Percentiles rank a stretch among this genome's conserved stretches.
Conservation (phyloP, 2,797 vertebrate species). For the Hemibagrus guttatus region DNA sequence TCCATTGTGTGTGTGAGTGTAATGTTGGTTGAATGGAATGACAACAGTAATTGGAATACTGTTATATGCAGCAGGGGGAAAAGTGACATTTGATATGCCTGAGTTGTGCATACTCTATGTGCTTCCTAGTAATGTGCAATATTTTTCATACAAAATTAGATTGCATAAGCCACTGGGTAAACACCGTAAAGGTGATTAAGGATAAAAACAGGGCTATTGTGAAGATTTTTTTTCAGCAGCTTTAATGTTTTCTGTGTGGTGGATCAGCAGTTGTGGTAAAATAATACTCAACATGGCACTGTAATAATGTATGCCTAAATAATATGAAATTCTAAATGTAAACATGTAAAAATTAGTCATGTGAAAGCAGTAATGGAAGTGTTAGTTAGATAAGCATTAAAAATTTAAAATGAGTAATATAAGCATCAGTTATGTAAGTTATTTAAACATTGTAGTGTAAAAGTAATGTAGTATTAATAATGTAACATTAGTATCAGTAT, state of each 20-base stretch:
- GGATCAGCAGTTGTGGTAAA: background rate
- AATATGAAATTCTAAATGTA: background rate
- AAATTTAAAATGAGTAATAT: background rate
- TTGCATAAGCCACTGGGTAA: conserved; percentile 63
- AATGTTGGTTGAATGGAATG: conserved; percentile 43
- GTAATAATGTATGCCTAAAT: background rate
- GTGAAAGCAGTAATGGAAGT: background rate
- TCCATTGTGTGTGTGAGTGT: background rate
- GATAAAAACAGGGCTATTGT: conserved; percentile 61
- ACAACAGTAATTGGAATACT: conserved; percentile 68
- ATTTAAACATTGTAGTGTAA: background rate
- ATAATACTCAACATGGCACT: background rate
- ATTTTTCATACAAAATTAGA: conserved; percentile 74
- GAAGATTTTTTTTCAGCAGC: conserved; percentile 50
- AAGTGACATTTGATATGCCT: conserved; percentile 61
- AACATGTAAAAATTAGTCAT: background rate
- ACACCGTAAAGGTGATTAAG: conserved; percentile 64
- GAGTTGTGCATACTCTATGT: conserved; percentile 62
- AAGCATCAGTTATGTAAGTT: background rate
- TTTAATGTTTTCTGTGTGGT: conserved; percentile 34
- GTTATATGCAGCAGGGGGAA: conserved; percentile 63
- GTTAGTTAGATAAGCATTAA: background rate
- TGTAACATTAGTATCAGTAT: background rate
- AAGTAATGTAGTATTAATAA: background rate
- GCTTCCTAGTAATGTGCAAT: conserved; percentile 69